Percentiles rank a stretch among this genome's conserved stretches.
Evolutionary conservation across 1,140 invertebrate species (phyloP).

Genomic region (Atta texana): DNA sequence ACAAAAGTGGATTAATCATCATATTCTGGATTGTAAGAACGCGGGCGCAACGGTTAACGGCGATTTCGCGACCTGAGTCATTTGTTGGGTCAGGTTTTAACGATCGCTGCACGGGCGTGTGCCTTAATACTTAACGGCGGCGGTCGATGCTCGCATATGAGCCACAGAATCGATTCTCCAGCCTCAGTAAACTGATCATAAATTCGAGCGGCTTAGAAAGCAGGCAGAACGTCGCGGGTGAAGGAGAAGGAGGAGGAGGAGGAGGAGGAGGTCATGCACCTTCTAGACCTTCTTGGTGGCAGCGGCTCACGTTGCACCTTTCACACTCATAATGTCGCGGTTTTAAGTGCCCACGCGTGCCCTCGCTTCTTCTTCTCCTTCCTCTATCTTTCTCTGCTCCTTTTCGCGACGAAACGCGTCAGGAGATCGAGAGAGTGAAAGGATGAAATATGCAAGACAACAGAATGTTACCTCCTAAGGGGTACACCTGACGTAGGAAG

Average conservation of each 20-base stretch:
- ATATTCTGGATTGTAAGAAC: slow-evolving; percentile 25
- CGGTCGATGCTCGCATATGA: slow-evolving; percentile 17
- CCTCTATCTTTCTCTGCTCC: slow-evolving; percentile 14
- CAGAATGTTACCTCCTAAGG: slow-evolving; percentile 74
- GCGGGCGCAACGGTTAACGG: slow-evolving; percentile 58
- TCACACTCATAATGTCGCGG: slow-evolving; percentile 19
- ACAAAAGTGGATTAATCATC: slow-evolving; percentile 60
- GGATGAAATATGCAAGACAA: slow-evolving; percentile 76
- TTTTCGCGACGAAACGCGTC: slow-evolving; percentile 19
- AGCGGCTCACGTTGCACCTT: slow-evolving; percentile 25
- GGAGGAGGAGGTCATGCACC: not conserved
- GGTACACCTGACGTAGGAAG: slow-evolving; percentile 79
- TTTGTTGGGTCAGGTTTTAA: slow-evolving; percentile 67
- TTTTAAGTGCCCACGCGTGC: slow-evolving; percentile 41
- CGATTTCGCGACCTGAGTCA: slow-evolving; percentile 65
- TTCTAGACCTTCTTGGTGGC: slow-evolving; percentile 19
- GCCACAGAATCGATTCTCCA: slow-evolving; percentile 32
- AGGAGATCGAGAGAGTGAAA: slow-evolving; percentile 6
- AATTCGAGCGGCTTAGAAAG: slow-evolving; percentile 75
- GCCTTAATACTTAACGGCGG: not conserved
- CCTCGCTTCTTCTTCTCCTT: slow-evolving; percentile 36
- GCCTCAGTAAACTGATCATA: slow-evolving; percentile 78
- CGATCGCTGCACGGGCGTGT: slow-evolving; percentile 19
- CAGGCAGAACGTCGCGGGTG: not conserved
- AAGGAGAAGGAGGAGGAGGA: not conserved